Conservation (phyloP, 1,140 invertebrate species). For the Acromyrmex charruanus region DNA sequence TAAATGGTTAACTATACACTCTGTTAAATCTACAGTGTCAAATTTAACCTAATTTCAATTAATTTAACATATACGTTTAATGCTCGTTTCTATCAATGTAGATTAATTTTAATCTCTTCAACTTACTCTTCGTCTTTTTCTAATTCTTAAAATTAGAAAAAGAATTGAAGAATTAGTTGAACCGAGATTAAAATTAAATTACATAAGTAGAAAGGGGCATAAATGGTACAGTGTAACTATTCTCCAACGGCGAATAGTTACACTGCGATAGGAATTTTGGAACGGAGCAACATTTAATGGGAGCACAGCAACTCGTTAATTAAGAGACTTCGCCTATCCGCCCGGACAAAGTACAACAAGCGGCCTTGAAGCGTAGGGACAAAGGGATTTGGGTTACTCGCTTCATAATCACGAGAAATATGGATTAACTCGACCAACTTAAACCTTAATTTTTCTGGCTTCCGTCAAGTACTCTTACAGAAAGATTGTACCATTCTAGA, state of each 20-base stretch:
- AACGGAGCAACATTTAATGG: conserved; percentile 30
- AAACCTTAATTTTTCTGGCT: conserved; percentile 56
- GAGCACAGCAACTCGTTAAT: conserved; percentile 54
- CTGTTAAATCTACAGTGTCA: too few species aligned
- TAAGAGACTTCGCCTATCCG: conserved; percentile 50
- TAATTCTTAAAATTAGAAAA: too few species aligned
- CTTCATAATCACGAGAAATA: conserved; percentile 62
- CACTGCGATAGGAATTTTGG: conserved; percentile 23
- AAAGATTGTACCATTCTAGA: conserved; percentile 18
- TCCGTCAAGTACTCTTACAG: conserved; percentile 17
- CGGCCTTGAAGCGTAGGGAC: conserved; percentile 59
- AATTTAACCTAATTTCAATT: too few species aligned
- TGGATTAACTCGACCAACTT: conserved; percentile 49
- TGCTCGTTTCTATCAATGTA: too few species aligned
- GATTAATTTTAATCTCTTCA: too few species aligned
- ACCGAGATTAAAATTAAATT: too few species aligned
- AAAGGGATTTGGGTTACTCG: conserved; percentile 64
- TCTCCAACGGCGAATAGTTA: conserved; percentile 14
- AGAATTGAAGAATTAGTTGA: too few species aligned
- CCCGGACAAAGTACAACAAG: conserved; percentile 32
- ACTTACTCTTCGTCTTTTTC: too few species aligned
- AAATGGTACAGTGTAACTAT: conserved; percentile 34
- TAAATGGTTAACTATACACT: background rate
- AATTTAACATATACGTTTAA: too few species aligned
- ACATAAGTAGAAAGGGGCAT: too few species aligned